phyloP scores from a whole-genome alignment of 2,888 invertebrate species.

The Sympetrum striolatum region DNA sequence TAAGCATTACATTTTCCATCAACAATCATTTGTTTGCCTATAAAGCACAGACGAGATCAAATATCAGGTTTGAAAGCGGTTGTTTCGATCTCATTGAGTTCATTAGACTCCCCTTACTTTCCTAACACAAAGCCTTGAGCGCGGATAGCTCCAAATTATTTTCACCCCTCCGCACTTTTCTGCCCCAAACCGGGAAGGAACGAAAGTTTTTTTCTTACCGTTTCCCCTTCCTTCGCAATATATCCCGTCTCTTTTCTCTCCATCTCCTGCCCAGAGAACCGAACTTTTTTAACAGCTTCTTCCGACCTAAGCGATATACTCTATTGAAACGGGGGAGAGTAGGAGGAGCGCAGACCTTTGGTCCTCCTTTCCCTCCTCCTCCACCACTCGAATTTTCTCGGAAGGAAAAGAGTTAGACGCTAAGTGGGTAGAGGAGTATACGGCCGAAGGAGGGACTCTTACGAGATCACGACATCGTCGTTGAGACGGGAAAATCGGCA shows the following conservation, averaged over 20 bases:
- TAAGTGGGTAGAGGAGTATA: background rate
- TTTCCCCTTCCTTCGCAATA: background rate
- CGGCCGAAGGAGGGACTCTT: background rate
- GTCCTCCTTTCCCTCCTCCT: background rate
- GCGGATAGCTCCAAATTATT: too few relatives aligned
- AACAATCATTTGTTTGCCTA: too few relatives aligned
- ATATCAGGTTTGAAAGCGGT: too few relatives aligned
- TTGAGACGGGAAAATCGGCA: background rate
- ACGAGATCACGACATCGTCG: background rate
- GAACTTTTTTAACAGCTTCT: slow-evolving; percentile 35
- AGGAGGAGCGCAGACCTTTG: background rate
- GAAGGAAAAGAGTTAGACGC: background rate
- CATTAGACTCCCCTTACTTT: too few relatives aligned
- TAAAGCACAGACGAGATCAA: too few relatives aligned
- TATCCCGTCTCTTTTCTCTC: background rate
- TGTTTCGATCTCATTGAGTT: too few relatives aligned
- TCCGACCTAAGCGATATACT: background rate
- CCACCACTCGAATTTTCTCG: background rate
- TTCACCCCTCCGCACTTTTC: too few relatives aligned
- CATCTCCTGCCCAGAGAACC: background rate
- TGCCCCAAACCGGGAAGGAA: too few relatives aligned
- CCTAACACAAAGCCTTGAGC: too few relatives aligned
- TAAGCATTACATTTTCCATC: too few relatives aligned
- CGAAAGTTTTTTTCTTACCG: background rate
- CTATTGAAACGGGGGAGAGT: background rate